phyloP scores from a whole-genome alignment of 2,888 invertebrate species.

The Allolobophora icterica region DNA sequence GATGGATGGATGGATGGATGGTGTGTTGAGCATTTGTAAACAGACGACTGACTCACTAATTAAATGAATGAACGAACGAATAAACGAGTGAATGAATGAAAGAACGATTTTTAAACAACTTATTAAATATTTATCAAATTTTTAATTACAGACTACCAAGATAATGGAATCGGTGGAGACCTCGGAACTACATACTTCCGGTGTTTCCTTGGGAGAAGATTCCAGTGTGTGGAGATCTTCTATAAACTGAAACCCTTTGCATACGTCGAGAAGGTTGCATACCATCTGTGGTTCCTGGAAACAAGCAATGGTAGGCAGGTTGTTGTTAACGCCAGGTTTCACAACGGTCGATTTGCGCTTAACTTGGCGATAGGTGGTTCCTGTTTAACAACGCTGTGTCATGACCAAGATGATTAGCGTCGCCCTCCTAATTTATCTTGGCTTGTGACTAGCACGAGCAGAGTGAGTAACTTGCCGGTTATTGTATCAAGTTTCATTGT shows the following conservation, averaged over 20 bases:
- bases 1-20: background rate
- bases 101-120: background rate
- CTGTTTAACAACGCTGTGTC: no score
- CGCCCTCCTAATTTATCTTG: no score
- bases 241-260: background rate
- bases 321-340: background rate
- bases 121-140: background rate
- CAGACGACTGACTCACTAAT: no score
- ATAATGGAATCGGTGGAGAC: background rate
- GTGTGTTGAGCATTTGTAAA: no score
- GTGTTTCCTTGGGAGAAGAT: background rate
- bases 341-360: no score
- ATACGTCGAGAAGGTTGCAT: background rate
- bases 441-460: no score
- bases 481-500: no score
- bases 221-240: background rate
- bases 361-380: no score
- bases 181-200: background rate
- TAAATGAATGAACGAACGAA: background rate
- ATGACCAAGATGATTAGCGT: no score
- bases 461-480: no score
- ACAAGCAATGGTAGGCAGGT: background rate
- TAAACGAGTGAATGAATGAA: background rate
- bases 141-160: background rate
- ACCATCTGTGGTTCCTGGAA: background rate